These are phyloP conservation scores for Seriola aureovittata DNA, from an alignment of 2,113 vertebrate genomes.

Conservation along the genomic window DNA sequence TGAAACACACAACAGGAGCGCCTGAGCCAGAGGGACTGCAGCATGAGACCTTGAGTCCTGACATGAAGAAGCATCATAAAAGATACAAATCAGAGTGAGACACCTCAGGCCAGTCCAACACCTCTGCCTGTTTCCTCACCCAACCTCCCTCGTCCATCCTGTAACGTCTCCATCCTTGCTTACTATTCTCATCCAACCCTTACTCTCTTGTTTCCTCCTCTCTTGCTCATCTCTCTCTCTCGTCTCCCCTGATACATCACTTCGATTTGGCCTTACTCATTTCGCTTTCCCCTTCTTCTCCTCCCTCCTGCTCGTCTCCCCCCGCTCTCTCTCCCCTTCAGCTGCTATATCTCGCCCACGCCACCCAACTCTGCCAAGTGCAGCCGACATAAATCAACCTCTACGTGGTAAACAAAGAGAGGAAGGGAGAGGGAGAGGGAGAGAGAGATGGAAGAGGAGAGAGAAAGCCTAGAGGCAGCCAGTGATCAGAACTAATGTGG, in stretches of 20 bases:
- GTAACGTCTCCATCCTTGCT: conserved; percentile 40
- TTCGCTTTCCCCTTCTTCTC: conserved; percentile 36
- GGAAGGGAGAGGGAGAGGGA: conserved; percentile 38
- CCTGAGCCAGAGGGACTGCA: conserved; percentile 28
- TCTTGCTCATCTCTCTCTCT: conserved; percentile 46
- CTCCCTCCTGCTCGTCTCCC: conserved; percentile 25
- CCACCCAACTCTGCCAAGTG: conserved; percentile 78
- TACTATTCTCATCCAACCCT: conserved; percentile 52
- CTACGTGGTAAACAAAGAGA: conserved; percentile 79
- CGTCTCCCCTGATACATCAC: conserved; percentile 47
- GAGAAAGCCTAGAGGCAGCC: conserved; percentile 70
- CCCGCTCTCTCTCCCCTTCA: conserved; percentile 57
- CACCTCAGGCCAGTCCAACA: conserved; percentile 64
- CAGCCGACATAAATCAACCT: conserved; percentile 81
- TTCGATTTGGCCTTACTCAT: conserved; percentile 61
- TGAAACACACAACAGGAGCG: conserved; percentile 17
- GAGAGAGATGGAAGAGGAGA: conserved; percentile 21
- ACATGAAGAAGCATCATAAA: conserved; percentile 66
- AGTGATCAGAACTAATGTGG: conserved; percentile 81
- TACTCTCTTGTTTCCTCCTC: conserved; percentile 31
- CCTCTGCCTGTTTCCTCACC: conserved; percentile 41
- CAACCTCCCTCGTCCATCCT: conserved; percentile 9
- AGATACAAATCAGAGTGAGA: conserved; percentile 65
- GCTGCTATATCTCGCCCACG: conserved; percentile 79
- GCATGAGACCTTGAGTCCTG: conserved; percentile 54